Conservation (phyloP, 2,113 vertebrate species). For the Corythoichthys haematopterus region DNA sequence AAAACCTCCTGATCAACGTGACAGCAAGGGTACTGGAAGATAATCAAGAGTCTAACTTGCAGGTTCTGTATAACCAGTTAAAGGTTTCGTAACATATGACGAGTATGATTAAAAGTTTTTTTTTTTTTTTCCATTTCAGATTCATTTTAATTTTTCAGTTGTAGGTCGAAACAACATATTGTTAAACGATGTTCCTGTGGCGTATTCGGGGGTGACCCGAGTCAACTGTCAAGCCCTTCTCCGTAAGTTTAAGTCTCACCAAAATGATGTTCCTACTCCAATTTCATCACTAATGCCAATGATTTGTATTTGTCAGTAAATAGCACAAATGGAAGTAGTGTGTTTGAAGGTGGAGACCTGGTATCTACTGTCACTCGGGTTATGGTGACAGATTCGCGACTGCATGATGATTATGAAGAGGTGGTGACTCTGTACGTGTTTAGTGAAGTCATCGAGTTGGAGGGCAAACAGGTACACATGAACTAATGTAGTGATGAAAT, state of each 20-base stretch:
- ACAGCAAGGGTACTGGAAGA: constrained; percentile 64
- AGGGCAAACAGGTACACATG: constrained; percentile 79
- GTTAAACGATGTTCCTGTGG: constrained; percentile 85
- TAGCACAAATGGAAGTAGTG: constrained; percentile 59
- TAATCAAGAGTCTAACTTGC: constrained; percentile 68
- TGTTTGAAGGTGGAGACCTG: constrained; percentile 64
- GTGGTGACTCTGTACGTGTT: constrained; percentile 80
- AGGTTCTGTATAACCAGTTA: constrained; percentile 65
- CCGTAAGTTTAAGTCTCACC: constrained; percentile 71
- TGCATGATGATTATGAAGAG: constrained; percentile 75
- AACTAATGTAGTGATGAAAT: not conserved
- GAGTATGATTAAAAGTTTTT: not conserved
- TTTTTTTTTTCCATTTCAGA: constrained; percentile 37
- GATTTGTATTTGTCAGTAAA: constrained; percentile 67
- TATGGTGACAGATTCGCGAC: constrained; percentile 82
- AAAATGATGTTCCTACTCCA: not conserved
- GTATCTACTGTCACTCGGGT: constrained; percentile 79
- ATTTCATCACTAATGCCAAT: not conserved
- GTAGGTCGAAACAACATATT: constrained; percentile 76
- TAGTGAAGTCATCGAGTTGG: constrained; percentile 87
- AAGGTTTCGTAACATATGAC: too few species aligned
- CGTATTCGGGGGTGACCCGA: constrained; percentile 79
- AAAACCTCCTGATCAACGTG: constrained; percentile 79
- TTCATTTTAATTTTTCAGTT: constrained; percentile 65
- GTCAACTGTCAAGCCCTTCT: constrained; percentile 81